These are phyloP conservation scores for Drosophila tanythrix DNA, from an alignment of 2,888 invertebrate species.

Conservation along the genomic window DNA sequence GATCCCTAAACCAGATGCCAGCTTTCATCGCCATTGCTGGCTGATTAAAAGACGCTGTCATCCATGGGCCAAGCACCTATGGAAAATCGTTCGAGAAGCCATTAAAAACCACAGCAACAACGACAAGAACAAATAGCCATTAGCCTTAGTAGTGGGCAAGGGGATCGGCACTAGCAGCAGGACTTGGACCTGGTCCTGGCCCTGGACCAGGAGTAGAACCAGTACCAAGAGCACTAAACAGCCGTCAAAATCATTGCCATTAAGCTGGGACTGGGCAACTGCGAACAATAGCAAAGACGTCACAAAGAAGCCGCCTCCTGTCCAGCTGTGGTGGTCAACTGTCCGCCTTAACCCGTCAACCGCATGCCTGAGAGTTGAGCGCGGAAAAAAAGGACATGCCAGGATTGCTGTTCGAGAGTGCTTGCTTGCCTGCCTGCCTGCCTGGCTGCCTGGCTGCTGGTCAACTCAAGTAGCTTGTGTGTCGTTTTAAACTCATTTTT, in stretches of 20 bases:
- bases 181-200: constrained; percentile 21
- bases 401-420: constrained; percentile 29
- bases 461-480: constrained; percentile 77
- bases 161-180: background rate
- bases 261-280: constrained; percentile 65
- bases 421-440: background rate
- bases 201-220: background rate
- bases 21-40: constrained; percentile 60
- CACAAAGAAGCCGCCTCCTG: constrained; percentile 37
- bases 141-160: constrained; percentile 48
- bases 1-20: constrained; percentile 47
- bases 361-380: constrained; percentile 59
- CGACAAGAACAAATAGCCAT: constrained; percentile 52
- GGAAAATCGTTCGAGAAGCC: constrained; percentile 38
- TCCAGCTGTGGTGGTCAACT: constrained; percentile 67
- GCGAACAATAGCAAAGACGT: constrained; percentile 64
- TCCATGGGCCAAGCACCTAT: constrained; percentile 29
- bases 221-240: constrained; percentile 65
- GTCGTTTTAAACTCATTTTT: constrained; percentile 56
- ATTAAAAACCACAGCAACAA: constrained; percentile 35
- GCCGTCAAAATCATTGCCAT: constrained; percentile 83
- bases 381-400: constrained; percentile 45
- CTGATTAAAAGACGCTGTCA: constrained; percentile 73
- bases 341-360: constrained; percentile 79
- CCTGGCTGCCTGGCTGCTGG: constrained; percentile 8